A percentile compares a stretch with the other conserved stretches of the same genome.
Conservation (phyloP, 23 tunicate species). For the Ascidia mentula region DNA sequence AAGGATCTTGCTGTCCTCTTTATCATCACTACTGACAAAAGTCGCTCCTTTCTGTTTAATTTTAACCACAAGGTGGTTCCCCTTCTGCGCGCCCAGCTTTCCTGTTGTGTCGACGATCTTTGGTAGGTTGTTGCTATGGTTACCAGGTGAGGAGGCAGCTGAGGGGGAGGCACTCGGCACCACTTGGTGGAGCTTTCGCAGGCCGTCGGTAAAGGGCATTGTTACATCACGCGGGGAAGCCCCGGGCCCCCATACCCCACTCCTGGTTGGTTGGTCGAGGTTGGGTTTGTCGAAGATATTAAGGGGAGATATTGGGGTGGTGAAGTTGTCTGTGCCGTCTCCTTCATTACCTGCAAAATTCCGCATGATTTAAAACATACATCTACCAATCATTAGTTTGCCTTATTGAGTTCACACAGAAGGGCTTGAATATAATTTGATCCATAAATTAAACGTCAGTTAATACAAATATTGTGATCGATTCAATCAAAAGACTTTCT, state of each 20-base stretch:
- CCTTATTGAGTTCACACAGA: too few species aligned
- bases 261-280: neutral
- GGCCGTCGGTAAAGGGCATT: constrained; percentile 62
- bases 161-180: constrained; percentile 28
- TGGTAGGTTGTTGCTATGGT: neutral
- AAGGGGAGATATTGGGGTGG: neutral
- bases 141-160: neutral
- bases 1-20: too few species aligned
- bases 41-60: too few species aligned
- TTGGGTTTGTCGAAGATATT: neutral
- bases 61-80: neutral
- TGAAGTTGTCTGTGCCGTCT: neutral
- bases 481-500: too few species aligned
- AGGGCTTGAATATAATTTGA: too few species aligned
- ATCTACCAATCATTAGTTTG: too few species aligned
- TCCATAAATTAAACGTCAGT: too few species aligned
- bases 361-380: too few species aligned
- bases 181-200: constrained; percentile 50
- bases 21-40: too few species aligned
- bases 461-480: too few species aligned
- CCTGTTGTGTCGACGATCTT: neutral
- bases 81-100: neutral
- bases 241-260: constrained; percentile 2
- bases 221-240: neutral
- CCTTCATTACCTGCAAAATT: neutral